These are phyloP conservation scores for Ispidina picta DNA, from an alignment of 2,797 vertebrate species.

Conservation along the genomic window DNA sequence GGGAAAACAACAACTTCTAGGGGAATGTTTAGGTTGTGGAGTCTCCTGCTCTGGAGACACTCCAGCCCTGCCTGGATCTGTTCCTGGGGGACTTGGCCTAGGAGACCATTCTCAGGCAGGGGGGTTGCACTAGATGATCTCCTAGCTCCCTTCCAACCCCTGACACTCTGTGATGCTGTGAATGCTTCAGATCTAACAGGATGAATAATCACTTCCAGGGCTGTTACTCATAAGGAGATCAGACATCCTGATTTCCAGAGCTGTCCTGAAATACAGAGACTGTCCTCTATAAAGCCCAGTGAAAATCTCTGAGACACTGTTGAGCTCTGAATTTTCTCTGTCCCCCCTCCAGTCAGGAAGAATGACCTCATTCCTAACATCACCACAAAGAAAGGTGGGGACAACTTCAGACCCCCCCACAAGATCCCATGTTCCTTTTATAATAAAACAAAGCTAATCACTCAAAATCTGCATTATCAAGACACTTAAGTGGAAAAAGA, in stretches of 20 bases:
- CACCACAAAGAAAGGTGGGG: accelerated
- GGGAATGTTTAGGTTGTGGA: neutral
- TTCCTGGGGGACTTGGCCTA: no score
- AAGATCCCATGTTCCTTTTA: neutral
- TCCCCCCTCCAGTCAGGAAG: neutral
- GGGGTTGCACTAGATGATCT: no score
- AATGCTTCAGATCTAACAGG: neutral
- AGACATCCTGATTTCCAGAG: neutral
- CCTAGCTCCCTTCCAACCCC: no score
- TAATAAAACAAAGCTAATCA: neutral
- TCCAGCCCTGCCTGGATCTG: no score
- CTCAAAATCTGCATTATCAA: neutral
- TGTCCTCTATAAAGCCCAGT: neutral
- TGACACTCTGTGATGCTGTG: no score
- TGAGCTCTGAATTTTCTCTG: neutral
- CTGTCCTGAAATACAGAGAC: neutral
- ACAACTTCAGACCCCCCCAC: neutral
- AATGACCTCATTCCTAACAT: neutral
- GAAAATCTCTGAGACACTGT: neutral
- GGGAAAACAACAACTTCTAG: neutral
- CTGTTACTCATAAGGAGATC: neutral
- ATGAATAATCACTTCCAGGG: conserved; percentile 1
- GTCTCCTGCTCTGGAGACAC: no score
- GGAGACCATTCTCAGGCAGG: no score
- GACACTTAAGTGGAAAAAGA: neutral